A percentile compares a stretch with the other conserved stretches of the same genome.
Conservation (phyloP, 2,797 vertebrate genomes). For the Balearica regulorum region DNA sequence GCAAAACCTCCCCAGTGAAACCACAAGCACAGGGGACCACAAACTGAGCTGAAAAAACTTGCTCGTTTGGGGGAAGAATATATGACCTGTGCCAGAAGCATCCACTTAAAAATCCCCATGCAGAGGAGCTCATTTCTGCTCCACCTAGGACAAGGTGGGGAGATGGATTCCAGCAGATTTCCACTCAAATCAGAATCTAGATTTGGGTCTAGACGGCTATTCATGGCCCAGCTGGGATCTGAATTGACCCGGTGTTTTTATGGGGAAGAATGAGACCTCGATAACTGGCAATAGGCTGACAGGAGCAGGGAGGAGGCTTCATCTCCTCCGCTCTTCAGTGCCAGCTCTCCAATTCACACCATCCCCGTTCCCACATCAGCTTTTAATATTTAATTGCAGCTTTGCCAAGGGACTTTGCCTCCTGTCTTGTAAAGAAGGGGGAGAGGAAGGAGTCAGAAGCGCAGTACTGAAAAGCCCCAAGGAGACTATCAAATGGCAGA, state of each 20-base stretch:
- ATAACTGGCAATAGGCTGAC: not conserved
- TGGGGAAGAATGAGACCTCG: not conserved
- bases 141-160: not conserved
- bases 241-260: not conserved
- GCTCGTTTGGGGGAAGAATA: not conserved
- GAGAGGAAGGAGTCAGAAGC: not conserved
- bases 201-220: not conserved
- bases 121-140: not conserved
- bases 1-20: not conserved
- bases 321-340: not conserved
- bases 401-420: constrained; percentile 59
- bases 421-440: not conserved
- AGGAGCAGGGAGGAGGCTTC: not conserved
- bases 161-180: not conserved
- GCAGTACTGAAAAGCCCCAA: not conserved
- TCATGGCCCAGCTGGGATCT: not conserved
- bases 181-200: not conserved
- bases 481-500: constrained; percentile 33
- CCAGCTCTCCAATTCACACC: not conserved
- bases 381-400: constrained; percentile 68
- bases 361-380: constrained; percentile 4
- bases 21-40: not conserved
- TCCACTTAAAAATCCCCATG: not conserved
- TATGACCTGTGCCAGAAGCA: not conserved
- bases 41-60: not conserved